These are phyloP conservation scores for Cacatua alba DNA, from an alignment of 2,113 vertebrate genomes.

Conservation along the genomic window DNA sequence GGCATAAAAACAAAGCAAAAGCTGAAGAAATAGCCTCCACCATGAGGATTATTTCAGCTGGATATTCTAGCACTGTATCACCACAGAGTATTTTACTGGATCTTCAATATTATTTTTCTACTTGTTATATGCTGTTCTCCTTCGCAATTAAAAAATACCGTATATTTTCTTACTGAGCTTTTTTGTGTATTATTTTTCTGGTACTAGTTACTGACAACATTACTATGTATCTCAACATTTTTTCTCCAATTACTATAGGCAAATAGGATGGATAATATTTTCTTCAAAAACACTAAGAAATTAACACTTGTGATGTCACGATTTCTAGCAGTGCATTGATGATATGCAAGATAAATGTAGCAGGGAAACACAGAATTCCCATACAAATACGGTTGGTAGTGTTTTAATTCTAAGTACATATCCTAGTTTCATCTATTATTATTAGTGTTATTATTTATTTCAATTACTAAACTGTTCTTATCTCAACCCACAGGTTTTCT, in stretches of 20 bases:
- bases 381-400: neutral
- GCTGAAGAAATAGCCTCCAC: conserved; percentile 49
- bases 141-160: conserved; percentile 38
- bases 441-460: neutral
- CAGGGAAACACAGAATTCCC: neutral
- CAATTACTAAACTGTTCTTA: neutral
- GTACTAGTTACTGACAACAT: neutral
- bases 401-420: neutral
- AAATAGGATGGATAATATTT: neutral
- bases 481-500: neutral
- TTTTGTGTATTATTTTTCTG: neutral
- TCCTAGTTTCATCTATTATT: neutral
- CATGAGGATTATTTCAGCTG: neutral
- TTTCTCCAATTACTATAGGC: neutral
- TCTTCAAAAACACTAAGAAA: neutral
- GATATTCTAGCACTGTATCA: neutral
- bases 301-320: neutral
- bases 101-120: neutral
- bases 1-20: conserved; percentile 60
- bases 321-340: neutral
- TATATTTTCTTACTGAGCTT: conserved; percentile 23
- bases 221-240: neutral
- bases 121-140: neutral
- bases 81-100: neutral
- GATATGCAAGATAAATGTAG: neutral